Evolutionary conservation across 2,888 invertebrate genomes (phyloP).

Genomic region (Tenthredo notha): DNA sequence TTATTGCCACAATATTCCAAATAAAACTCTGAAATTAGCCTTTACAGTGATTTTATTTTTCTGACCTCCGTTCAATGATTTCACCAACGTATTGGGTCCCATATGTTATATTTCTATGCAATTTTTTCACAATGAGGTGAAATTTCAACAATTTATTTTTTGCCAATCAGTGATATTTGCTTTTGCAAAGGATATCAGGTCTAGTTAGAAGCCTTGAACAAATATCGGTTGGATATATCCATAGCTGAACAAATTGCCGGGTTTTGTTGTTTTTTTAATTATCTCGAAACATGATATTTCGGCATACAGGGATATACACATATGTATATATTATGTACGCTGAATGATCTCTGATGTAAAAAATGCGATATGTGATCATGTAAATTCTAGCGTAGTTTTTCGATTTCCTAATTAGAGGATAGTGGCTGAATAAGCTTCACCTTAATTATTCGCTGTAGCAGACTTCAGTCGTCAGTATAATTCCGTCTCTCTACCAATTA

Average conservation of each 20-base stretch:
- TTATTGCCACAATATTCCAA: background rate
- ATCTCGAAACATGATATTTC: background rate
- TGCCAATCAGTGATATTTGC: no score
- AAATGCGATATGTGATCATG: background rate
- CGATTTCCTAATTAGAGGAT: slow-evolving; percentile 37
- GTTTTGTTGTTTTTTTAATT: background rate
- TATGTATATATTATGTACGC: no score
- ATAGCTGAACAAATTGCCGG: background rate
- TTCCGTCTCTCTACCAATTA: slow-evolving; percentile 40
- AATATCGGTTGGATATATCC: background rate
- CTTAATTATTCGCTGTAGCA: slow-evolving; percentile 39
- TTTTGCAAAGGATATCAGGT: no score
- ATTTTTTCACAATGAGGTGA: no score
- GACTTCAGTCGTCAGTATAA: slow-evolving; percentile 50
- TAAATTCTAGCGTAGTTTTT: slow-evolving; percentile 12
- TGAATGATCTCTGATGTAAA: background rate
- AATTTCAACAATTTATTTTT: no score
- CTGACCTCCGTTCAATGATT: no score
- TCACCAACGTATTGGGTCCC: no score
- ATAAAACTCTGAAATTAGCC: no score
- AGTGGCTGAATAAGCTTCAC: slow-evolving; percentile 28
- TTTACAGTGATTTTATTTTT: no score
- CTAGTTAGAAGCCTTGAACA: no score
- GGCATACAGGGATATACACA: background rate
- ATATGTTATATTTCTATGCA: no score